phyloP scores from a whole-genome alignment of 2,888 invertebrate species.

The Conops quadrifasciatus region DNA sequence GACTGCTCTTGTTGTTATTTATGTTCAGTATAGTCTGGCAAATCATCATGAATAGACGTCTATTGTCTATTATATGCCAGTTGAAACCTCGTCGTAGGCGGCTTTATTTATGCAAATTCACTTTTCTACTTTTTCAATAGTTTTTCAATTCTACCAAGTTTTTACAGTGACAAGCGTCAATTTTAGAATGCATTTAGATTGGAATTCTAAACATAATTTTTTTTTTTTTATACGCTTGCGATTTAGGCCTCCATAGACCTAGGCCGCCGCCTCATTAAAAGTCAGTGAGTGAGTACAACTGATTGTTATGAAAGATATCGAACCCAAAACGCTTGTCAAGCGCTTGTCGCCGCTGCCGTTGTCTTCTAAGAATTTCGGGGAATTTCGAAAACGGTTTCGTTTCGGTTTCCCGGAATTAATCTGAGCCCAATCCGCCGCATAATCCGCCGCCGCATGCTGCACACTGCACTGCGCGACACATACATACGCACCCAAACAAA shows the following conservation, averaged over 20 bases:
- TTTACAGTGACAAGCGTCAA: background rate
- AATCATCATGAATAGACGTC: no score
- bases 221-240: background rate
- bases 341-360: background rate
- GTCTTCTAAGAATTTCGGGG: conserved; percentile 20
- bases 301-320: conserved; percentile 11
- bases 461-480: background rate
- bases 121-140: background rate
- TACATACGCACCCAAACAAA: background rate
- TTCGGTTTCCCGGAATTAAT: conserved; percentile 32
- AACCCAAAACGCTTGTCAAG: background rate
- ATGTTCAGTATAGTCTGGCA: no score
- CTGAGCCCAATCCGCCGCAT: conserved; percentile 18
- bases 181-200: no score
- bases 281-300: background rate
- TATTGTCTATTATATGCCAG: no score
- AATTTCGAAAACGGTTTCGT: conserved; percentile 6
- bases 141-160: background rate
- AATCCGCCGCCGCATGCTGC: conserved; percentile 14
- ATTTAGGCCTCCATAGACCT: no score
- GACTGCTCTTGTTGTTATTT: no score
- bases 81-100: no score
- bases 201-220: background rate
- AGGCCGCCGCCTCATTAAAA: background rate
- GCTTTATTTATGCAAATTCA: no score